These are phyloP conservation scores for Amphipyra tragopoginis DNA, from an alignment of 2,888 invertebrate species.

Conservation along the genomic window DNA sequence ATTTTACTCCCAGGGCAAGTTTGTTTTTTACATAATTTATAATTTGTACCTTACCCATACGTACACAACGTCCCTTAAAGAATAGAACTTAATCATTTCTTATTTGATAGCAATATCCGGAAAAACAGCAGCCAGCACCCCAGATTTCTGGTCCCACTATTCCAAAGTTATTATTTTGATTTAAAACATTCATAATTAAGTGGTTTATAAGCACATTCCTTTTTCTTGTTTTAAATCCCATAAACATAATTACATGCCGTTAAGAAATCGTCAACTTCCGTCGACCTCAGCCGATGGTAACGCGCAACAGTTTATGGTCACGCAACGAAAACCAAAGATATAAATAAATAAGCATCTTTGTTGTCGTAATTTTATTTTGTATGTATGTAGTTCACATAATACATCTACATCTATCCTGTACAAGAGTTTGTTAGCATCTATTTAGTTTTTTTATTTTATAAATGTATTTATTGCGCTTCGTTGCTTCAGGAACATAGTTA, in stretches of 20 bases:
- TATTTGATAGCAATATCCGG: too few species aligned
- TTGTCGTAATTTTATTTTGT: conserved; percentile 35
- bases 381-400: conserved; percentile 2
- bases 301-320: conserved; percentile 71
- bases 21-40: too few species aligned
- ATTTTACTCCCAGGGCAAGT: too few species aligned
- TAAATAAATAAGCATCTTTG: conserved; percentile 49
- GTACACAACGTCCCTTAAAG: too few species aligned
- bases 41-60: too few species aligned
- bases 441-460: neutral
- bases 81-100: too few species aligned
- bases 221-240: conserved; percentile 67
- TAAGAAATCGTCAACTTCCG: conserved; percentile 85
- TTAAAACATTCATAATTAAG: neutral
- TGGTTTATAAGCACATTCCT: conserved; percentile 40
- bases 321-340: conserved; percentile 68
- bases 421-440: neutral
- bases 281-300: conserved; percentile 74
- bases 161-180: neutral
- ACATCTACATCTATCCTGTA: neutral
- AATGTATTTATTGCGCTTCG: neutral
- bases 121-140: too few species aligned
- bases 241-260: conserved; percentile 69
- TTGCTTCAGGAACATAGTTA: neutral
- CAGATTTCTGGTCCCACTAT: neutral